Conservation (phyloP, 2,888 invertebrate genomes). For the Chloromyia formosa region DNA sequence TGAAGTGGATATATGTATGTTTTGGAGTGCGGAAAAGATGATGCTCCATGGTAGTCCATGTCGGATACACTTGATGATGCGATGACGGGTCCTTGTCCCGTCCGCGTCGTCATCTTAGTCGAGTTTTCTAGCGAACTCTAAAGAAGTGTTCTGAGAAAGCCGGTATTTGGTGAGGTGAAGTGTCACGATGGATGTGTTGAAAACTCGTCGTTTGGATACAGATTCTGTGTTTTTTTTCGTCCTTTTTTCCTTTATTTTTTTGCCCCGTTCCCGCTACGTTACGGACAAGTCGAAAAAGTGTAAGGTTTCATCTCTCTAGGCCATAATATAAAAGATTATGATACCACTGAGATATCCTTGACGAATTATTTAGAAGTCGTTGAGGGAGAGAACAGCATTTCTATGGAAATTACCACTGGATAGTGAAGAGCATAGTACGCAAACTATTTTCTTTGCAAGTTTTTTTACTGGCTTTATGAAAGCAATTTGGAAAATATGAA, state of each 20-base stretch:
- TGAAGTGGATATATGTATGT: conserved; percentile 5
- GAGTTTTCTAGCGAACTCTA: not conserved
- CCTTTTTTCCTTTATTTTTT: too few species aligned
- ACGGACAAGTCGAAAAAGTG: not conserved
- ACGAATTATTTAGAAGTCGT: conserved; percentile 18
- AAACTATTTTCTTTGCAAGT: conserved; percentile 2
- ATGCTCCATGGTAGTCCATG: conserved; percentile 15
- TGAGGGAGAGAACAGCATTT: not conserved
- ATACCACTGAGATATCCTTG: conserved; percentile 29
- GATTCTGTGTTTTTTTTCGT: not conserved
- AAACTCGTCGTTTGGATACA: conserved; percentile 1
- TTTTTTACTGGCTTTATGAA: too few species aligned
- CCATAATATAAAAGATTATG: conserved; percentile 34
- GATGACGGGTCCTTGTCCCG: not conserved
- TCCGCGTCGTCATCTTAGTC: not conserved
- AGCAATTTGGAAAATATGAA: too few species aligned
- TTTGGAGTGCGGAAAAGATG: not conserved
- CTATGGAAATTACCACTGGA: conserved; percentile 3
- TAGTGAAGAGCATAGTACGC: not conserved
- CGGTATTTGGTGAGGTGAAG: not conserved
- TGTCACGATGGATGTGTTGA: conserved; percentile 10
- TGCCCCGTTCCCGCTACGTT: too few species aligned
- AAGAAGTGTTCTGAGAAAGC: not conserved
- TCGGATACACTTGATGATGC: not conserved
- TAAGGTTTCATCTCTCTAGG: conserved; percentile 8